Conservation (phyloP, 2,888 invertebrate species). For the Euplexia lucipara region DNA sequence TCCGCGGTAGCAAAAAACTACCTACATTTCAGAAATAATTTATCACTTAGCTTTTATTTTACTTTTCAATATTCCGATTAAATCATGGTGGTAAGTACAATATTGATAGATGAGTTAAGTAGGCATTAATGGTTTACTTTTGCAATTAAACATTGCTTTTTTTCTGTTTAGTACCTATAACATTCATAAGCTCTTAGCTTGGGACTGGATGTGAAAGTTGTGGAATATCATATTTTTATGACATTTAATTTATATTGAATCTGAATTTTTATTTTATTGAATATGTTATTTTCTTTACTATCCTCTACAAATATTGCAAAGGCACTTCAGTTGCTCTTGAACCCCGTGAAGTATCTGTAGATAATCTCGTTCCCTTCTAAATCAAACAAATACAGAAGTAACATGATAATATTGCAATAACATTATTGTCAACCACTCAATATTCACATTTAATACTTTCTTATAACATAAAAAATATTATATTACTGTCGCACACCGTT, state of each 20-base stretch:
- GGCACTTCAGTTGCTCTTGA: too few relatives aligned
- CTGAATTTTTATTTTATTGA: too few relatives aligned
- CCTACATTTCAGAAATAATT: constrained; percentile 27
- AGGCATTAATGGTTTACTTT: too few relatives aligned
- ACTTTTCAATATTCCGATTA: constrained; percentile 1
- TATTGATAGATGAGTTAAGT: neutral
- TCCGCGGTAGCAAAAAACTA: constrained; percentile 25
- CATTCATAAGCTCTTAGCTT: too few relatives aligned
- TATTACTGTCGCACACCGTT: constrained; percentile 14
- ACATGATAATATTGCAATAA: constrained; percentile 14
- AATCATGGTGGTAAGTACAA: neutral
- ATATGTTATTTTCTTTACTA: too few relatives aligned
- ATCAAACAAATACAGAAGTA: neutral
- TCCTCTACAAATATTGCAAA: too few relatives aligned
- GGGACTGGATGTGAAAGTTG: too few relatives aligned
- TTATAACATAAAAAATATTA: constrained; percentile 15
- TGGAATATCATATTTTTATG: too few relatives aligned
- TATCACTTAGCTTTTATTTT: constrained; percentile 19
- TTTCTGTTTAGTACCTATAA: neutral
- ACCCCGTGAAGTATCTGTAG: too few relatives aligned
- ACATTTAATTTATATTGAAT: too few relatives aligned
- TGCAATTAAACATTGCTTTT: neutral
- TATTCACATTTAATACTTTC: constrained; percentile 34
- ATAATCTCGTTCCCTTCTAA: neutral
- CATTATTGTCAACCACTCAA: constrained; percentile 27